Evolutionary conservation across 2,797 vertebrate species (phyloP).

Genomic region (Argentina silus): DNA sequence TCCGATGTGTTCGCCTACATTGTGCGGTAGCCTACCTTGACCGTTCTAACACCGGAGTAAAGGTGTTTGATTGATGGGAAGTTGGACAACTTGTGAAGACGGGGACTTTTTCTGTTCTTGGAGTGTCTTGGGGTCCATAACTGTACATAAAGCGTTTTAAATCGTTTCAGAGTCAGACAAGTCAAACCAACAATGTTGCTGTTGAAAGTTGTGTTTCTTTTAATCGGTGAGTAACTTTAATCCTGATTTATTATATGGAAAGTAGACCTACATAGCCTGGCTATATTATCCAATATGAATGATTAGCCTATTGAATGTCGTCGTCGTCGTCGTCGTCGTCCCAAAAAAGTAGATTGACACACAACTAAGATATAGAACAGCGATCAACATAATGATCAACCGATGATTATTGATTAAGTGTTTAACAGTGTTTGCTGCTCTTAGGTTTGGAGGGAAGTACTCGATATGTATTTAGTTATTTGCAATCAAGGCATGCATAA

Average conservation of each 20-base stretch:
- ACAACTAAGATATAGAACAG: no score
- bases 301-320: no score
- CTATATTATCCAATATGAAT: no score
- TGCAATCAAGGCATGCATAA: neutral
- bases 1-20: neutral
- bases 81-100: neutral
- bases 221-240: constrained; percentile 6
- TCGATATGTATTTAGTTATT: neutral
- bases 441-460: neutral
- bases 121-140: neutral
- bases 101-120: neutral
- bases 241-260: neutral
- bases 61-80: neutral
- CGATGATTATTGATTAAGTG: no score
- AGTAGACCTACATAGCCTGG: neutral
- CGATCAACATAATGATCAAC: no score
- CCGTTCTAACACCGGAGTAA: no score
- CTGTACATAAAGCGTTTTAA: neutral
- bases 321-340: no score
- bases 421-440: neutral
- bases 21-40: neutral
- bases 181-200: constrained; percentile 5
- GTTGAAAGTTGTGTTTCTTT: neutral
- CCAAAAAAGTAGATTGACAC: no score
- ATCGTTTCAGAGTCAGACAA: neutral